phyloP scores from a whole-genome alignment of 2,888 invertebrate genomes.

The Hydraecia micacea region DNA sequence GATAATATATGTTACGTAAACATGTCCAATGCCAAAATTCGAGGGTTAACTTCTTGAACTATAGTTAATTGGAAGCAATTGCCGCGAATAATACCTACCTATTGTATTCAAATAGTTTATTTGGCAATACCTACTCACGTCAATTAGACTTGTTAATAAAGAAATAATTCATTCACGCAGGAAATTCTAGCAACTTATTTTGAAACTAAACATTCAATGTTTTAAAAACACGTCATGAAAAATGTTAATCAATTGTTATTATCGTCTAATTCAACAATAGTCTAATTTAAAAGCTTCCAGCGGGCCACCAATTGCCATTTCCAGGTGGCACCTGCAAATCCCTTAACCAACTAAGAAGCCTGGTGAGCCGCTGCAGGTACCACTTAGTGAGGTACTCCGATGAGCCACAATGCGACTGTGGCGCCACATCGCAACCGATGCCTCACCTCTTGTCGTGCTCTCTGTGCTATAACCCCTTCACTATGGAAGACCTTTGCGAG shows the following conservation, averaged over 20 bases:
- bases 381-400: neutral
- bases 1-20: conserved; percentile 67
- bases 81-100: neutral
- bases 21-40: conserved; percentile 48
- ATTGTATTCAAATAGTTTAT: conserved; percentile 29
- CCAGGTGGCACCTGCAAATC: neutral
- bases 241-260: neutral
- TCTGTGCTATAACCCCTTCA: too few relatives aligned
- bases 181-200: neutral
- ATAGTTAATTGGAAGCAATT: conserved; percentile 30
- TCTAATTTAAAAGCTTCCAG: neutral
- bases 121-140: neutral
- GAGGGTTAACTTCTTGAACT: conserved; percentile 40
- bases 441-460: too few relatives aligned
- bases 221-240: neutral
- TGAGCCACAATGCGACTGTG: neutral
- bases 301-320: neutral
- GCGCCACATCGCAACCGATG: neutral
- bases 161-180: neutral
- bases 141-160: conserved; percentile 20
- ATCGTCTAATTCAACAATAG: neutral
- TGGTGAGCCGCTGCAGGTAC: neutral
- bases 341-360: neutral
- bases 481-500: too few relatives aligned
- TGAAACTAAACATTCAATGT: neutral